These are phyloP conservation scores for Rutpela maculata DNA, from an alignment of 2,888 invertebrate genomes.

Conservation along the genomic window DNA sequence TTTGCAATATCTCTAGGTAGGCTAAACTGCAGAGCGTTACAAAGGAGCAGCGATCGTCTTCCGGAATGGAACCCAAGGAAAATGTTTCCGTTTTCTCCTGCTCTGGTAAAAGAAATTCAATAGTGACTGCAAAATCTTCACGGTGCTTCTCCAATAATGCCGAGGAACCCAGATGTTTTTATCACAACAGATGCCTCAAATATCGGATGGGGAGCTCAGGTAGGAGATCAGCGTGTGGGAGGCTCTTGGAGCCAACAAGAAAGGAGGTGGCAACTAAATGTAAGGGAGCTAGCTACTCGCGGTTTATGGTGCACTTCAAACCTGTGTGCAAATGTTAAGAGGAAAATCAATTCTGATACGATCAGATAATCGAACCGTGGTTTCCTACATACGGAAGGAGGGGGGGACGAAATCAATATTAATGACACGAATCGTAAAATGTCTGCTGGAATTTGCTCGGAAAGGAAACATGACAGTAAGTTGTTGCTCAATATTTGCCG, in stretches of 20 bases:
- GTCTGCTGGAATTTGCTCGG: neutral
- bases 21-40: conserved; percentile 29
- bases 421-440: neutral
- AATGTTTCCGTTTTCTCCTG: conserved; percentile 1
- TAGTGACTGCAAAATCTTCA: conserved; percentile 21
- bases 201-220: neutral
- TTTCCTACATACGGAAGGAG: neutral
- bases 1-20: conserved; percentile 39
- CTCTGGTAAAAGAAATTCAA: conserved; percentile 13
- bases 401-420: neutral
- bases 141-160: neutral
- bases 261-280: neutral
- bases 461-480: neutral
- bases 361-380: neutral
- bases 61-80: conserved; percentile 21
- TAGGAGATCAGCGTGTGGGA: neutral
- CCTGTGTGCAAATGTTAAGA: neutral
- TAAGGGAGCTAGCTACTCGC: neutral
- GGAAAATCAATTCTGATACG: neutral
- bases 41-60: conserved; percentile 17
- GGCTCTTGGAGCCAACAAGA: neutral
- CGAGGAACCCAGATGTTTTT: neutral
- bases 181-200: conserved; percentile 2
- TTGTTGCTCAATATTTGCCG: neutral
- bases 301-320: neutral